phyloP scores from a whole-genome alignment of 2,113 vertebrate genomes.

The Eurystomus gularis region DNA sequence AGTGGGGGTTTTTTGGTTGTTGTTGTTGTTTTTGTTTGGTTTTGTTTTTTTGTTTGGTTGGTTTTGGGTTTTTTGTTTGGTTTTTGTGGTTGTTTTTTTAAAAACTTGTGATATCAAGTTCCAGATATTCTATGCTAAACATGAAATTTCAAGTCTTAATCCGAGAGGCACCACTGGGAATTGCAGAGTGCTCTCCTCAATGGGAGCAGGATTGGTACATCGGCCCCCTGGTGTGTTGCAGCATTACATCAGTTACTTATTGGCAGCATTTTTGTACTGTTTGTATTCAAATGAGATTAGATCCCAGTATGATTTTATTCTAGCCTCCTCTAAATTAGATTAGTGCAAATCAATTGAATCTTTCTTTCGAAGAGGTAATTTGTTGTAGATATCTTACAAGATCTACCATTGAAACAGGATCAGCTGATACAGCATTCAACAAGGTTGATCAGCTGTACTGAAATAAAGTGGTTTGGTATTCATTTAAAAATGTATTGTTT shows the following conservation, averaged over 20 bases:
- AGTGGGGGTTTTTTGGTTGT: too few species aligned
- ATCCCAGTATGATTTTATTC: conserved; percentile 18
- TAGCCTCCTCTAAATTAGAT: conserved; percentile 37
- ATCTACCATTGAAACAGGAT: not conserved
- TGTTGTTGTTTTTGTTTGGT: too few species aligned
- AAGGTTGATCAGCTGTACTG: not conserved
- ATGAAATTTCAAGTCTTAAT: conserved; percentile 62
- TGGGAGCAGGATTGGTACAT: not conserved
- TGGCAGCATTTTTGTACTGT: conserved; percentile 26
- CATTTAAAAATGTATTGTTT: not conserved
- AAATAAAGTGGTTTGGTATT: not conserved
- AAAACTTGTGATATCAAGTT: not conserved
- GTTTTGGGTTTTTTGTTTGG: not conserved
- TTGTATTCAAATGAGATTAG: conserved; percentile 66
- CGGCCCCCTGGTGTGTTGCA: not conserved
- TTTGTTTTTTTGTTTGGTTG: too few species aligned
- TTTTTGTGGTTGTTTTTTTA: not conserved
- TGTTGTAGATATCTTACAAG: conserved; percentile 23
- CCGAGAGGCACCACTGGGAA: not conserved
- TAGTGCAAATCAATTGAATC: not conserved
- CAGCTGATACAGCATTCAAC: conserved; percentile 3
- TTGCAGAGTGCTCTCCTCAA: not conserved
- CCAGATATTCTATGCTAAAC: not conserved
- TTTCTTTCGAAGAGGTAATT: conserved; percentile 15
- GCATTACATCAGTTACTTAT: conserved; percentile 50